Conservation (phyloP, 2,113 vertebrate genomes). For the Halcyon malimbica region DNA sequence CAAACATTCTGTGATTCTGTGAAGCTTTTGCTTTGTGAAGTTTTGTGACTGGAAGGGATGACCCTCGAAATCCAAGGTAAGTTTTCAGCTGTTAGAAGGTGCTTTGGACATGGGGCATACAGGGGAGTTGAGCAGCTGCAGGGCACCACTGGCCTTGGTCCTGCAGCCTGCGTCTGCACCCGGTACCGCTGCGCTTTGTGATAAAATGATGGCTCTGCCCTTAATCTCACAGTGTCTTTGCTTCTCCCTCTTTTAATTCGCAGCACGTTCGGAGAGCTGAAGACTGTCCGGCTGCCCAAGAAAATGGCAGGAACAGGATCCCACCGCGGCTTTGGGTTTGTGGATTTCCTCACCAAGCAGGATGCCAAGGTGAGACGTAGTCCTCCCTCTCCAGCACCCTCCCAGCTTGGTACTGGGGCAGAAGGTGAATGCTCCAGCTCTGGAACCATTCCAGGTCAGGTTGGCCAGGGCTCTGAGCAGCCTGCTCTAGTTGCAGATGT, state of each 20-base stretch:
- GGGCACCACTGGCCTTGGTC: fast-evolving
- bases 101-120: not conserved
- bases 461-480: not conserved
- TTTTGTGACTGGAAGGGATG: not conserved
- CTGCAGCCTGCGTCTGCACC: not conserved
- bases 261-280: slow-evolving; percentile 97
- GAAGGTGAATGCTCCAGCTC: not conserved
- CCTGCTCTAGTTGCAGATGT: not conserved
- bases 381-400: not conserved
- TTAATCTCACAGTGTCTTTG: not conserved
- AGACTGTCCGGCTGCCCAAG: slow-evolving; percentile 92
- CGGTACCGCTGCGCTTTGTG: not conserved
- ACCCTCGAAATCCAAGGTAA: not conserved
- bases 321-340: slow-evolving; percentile 93
- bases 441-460: not conserved
- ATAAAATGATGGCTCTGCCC: not conserved
- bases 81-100: not conserved
- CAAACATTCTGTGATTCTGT: no score
- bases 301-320: slow-evolving; percentile 86
- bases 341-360: slow-evolving; percentile 96
- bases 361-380: slow-evolving; percentile 89
- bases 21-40: not conserved
- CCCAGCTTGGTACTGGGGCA: not conserved
- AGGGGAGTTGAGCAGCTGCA: not conserved
- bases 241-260: not conserved